phyloP scores from a whole-genome alignment of 2,888 invertebrate species.

The Phorcus lineatus region DNA sequence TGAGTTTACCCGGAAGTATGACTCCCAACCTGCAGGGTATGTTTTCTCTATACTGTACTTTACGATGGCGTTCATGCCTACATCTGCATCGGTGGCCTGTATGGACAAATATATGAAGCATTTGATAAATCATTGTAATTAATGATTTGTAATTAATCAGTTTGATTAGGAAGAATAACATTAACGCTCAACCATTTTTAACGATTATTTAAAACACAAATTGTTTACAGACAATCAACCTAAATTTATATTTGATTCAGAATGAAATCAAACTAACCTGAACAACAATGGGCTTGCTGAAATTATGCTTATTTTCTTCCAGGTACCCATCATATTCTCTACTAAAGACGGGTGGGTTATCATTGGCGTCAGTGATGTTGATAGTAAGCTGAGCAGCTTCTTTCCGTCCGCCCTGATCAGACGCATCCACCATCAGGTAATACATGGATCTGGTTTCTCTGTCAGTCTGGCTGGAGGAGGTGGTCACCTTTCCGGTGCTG shows the following conservation, averaged over 20 bases:
- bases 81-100: constrained; percentile 85
- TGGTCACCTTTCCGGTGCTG: constrained; percentile 82
- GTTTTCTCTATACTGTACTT: constrained; percentile 37
- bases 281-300: constrained; percentile 85
- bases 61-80: constrained; percentile 34
- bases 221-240: no score
- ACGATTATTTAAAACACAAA: no score
- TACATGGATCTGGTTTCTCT: constrained; percentile 88
- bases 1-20: constrained; percentile 80
- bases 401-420: constrained; percentile 84
- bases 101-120: no score
- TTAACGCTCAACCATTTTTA: no score
- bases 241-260: no score
- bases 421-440: constrained; percentile 86
- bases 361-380: constrained; percentile 68
- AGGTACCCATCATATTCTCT: constrained; percentile 76
- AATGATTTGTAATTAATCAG: no score
- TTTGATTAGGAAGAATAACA: no score
- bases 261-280: constrained; percentile 74
- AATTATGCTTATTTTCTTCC: constrained; percentile 84
- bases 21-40: not conserved
- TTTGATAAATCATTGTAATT: no score
- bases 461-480: constrained; percentile 79
- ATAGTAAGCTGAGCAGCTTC: constrained; percentile 62
- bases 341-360: constrained; percentile 64